Base-by-base conservation (phyloP, 2,797 vertebrate genomes). In the Diplodus sargus region DNA sequence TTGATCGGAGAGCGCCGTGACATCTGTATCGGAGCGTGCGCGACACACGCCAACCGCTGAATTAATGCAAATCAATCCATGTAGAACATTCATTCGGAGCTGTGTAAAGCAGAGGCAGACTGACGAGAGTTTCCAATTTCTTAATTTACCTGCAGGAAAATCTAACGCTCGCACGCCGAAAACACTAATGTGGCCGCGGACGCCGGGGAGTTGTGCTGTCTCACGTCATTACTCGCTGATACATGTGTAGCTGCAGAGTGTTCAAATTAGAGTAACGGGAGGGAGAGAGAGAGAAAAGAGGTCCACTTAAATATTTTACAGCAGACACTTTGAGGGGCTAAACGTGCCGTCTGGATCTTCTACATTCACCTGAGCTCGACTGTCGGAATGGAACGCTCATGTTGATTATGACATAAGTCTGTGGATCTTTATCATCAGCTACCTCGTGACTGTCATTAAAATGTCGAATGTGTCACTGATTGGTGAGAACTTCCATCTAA, bases 81-180 rank as follows among this genome's bases (percentile, higher is more conserved):
- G 85, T 79, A 83, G 78, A 85, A 88, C 85, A 77, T 70, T 76
- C 20, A 74, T 78, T 87, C 43, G 57, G 9, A 11, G 39, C 39
- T 11, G 47, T 64, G 69, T 66, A 69, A 81, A 79, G 82, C 70
- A 57, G n/a, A 76, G 17, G 76, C 42, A 79, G 83, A 87, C 53
- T 87, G 81, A 84, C 61, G 85, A 84, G 74, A 75, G 67, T 82
- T 87, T 90, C 58, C 69, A 70, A 76, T 87, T 89, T 87, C 84
- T 87, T 86, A 85, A 88, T 89, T 90, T 73, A 88, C 83, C 89
- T 84, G 74, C 69, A 77, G 78, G 82, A 87, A 90, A 28, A 28
- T 28, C 59, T 82, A 78, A 71, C 16, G 74, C 20, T 7, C 42
- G 23, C 78, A 45, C 15, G 39, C 16, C 39, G 43, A 67, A 69